Evolutionary conservation across 2,888 invertebrate genomes (phyloP).

Genomic region (Emmelina monodactyla): DNA sequence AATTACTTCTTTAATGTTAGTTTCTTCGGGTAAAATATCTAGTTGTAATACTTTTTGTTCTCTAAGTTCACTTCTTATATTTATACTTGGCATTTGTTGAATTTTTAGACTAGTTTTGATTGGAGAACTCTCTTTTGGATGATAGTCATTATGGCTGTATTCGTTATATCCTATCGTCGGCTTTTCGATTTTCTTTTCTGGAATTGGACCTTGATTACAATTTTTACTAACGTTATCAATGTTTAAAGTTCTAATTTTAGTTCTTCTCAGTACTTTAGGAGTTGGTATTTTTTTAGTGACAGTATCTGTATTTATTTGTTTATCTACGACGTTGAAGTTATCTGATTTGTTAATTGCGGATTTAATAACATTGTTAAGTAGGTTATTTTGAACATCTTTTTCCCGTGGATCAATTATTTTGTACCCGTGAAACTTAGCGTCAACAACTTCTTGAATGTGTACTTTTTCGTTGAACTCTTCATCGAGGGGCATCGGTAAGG

Average conservation of each 20-base stretch:
- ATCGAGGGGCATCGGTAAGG: constrained; percentile 44
- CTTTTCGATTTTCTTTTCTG: constrained; percentile 23
- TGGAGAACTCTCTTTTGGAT: constrained; percentile 17
- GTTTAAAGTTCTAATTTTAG: constrained; percentile 36
- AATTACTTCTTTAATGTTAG: constrained; percentile 17
- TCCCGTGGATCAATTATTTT: constrained; percentile 29
- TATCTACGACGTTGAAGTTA: too few species aligned
- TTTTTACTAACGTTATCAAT: constrained; percentile 29
- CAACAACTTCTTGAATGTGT: constrained; percentile 54
- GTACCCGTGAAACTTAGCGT: constrained; percentile 55
- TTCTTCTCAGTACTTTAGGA: constrained; percentile 31
- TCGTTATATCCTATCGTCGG: constrained; percentile 36
- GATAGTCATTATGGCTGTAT: constrained; percentile 32
- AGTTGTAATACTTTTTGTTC: constrained; percentile 57
- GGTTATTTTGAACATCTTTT: neutral
- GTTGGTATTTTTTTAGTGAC: constrained; percentile 21
- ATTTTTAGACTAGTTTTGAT: constrained; percentile 30
- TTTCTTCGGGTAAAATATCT: constrained; percentile 45
- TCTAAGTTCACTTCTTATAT: constrained; percentile 55
- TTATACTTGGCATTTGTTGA: constrained; percentile 59
- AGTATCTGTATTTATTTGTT: too few species aligned
- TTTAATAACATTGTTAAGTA: neutral
- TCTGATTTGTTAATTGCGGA: too few species aligned
- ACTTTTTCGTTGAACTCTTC: constrained; percentile 57
- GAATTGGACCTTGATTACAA: constrained; percentile 31